Conservation (phyloP, 2,888 invertebrate genomes). For the Hypomecis atomaria region DNA sequence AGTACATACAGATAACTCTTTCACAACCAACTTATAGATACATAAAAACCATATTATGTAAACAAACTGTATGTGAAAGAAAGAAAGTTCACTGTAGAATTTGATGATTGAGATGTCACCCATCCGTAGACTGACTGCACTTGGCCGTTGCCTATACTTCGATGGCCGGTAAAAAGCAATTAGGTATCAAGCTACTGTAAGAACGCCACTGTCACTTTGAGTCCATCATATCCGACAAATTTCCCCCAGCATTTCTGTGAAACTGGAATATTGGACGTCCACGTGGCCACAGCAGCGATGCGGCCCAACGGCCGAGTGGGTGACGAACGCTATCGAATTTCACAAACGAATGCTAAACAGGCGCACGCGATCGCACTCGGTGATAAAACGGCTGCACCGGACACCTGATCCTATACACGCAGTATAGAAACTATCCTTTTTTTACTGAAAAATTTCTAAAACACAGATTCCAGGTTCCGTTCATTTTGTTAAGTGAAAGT, state of each 20-base stretch:
- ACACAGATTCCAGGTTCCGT: background rate
- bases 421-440: conserved; percentile 15
- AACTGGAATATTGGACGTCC: background rate
- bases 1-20: too few species aligned
- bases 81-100: too few species aligned
- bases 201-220: too few species aligned
- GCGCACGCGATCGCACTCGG: conserved; percentile 36
- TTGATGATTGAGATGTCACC: too few species aligned
- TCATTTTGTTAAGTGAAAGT: too few species aligned
- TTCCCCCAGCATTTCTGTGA: background rate
- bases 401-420: conserved; percentile 28
- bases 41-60: too few species aligned
- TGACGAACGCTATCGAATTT: conserved; percentile 38
- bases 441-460: background rate
- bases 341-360: conserved; percentile 41
- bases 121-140: too few species aligned
- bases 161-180: too few species aligned
- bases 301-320: conserved; percentile 7
- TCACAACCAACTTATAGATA: too few species aligned
- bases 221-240: background rate
- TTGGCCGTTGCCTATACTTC: too few species aligned
- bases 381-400: conserved; percentile 36
- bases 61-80: too few species aligned
- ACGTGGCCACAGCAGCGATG: conserved; percentile 10
- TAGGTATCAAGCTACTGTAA: too few species aligned